Base-by-base conservation (phyloP, 2,888 invertebrate species). In the Parochlus steinenii region DNA sequence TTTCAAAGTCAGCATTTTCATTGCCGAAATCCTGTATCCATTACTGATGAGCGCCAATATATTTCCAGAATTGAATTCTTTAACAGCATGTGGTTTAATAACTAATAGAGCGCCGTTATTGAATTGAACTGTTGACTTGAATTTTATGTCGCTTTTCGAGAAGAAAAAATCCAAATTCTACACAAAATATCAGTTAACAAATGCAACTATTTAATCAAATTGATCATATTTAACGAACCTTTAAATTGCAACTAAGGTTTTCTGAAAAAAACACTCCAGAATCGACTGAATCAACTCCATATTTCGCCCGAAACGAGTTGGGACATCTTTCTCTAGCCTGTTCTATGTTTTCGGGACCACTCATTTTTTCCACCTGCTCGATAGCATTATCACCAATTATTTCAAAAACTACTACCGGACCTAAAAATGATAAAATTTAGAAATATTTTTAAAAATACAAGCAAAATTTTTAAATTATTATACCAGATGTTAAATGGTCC, bases 51-150 rank as follows among this genome's bases (percentile, higher is more conserved):
- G 69, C 35, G 67, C 64, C 14, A 90, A 59, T 3, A 87, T 78
- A 35, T 65, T 58, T 1, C 87, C 89, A 28, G 69, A 51, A 43
- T 71, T 48, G 1, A 51, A 78, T 50, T 79, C 77, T 42, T 75
- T 66, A 5, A 93, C 63, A 8, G 81, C 80, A 56, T 92, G 92
- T 1, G 93, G 93, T 55, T 92, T 92, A 29, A 93, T 74, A 34
- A 93, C 62, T 48, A 82, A 83, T 37, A 82, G 69, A 0, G 83
- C 81, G 43, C 76, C 74, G 48, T 80, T 74, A 20, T 68, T 62
- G 5, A 75, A 53, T 3, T 62, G n/a, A n/a, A n/a, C n/a, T n/a
- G n/a, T 61, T 0, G 73, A 68, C 0, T 73, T 68, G 15, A 69
- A 58, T 17, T 56, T 53, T 1, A 68, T 56, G 1, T 59, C 58